Conservation (phyloP, 1,140 invertebrate species). For the Anastatus disparis region DNA sequence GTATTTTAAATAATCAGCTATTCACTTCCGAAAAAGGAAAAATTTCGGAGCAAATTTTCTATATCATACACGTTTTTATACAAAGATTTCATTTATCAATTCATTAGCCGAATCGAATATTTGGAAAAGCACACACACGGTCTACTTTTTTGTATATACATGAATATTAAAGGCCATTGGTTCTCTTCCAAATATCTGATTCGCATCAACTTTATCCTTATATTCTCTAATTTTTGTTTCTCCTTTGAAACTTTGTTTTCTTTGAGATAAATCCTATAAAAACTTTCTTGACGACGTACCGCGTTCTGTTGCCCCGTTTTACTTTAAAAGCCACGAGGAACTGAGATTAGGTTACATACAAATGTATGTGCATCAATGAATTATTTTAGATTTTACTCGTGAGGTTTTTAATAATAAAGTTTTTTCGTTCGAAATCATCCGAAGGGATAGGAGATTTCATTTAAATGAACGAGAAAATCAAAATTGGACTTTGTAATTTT, state of each 20-base stretch:
- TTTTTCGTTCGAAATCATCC: constrained; percentile 29
- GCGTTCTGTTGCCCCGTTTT: constrained; percentile 7
- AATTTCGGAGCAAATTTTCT: not conserved
- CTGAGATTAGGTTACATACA: not conserved
- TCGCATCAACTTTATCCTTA: constrained; percentile 9
- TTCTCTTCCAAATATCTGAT: constrained; percentile 52
- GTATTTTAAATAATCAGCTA: constrained; percentile 7
- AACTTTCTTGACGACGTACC: constrained; percentile 13
- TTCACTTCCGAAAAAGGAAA: not conserved
- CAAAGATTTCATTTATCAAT: constrained; percentile 13
- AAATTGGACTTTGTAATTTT: constrained; percentile 14
- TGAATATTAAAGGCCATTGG: constrained; percentile 19
- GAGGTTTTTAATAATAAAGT: not conserved
- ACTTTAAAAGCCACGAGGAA: constrained; percentile 8
- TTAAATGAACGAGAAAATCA: not conserved
- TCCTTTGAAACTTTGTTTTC: constrained; percentile 24
- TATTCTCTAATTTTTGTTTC: not conserved
- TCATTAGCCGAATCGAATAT: constrained; percentile 47
- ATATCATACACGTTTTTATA: constrained; percentile 13
- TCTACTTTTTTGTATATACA: constrained; percentile 3
- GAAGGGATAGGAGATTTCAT: constrained; percentile 21
- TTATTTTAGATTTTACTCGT: constrained; percentile 1
- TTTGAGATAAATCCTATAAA: constrained; percentile 30
- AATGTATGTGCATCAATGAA: constrained; percentile 7
- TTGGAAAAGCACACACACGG: constrained; percentile 48